phyloP scores from a whole-genome alignment of 2,888 invertebrate species.

The Drosophila anomelani region DNA sequence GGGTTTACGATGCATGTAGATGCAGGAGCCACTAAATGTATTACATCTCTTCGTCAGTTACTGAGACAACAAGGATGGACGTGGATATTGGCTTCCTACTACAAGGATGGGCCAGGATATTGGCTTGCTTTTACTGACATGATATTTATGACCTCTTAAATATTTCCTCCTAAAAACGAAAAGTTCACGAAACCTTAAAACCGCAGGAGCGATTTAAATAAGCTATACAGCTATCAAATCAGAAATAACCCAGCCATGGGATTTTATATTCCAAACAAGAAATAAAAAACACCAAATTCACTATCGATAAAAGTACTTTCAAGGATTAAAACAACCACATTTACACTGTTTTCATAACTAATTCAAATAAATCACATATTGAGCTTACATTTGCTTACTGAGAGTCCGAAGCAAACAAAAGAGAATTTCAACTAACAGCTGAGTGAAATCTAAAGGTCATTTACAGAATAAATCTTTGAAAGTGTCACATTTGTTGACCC shows the following conservation, averaged over 20 bases:
- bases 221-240: neutral
- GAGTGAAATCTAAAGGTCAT: conserved; percentile 20
- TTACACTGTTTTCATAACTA: no score
- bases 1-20: conserved; percentile 24
- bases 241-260: no score
- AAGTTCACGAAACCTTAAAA: neutral
- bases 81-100: no score
- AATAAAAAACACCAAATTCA: neutral
- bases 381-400: neutral
- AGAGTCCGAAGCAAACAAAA: neutral
- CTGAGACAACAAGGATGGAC: neutral
- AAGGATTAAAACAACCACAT: neutral
- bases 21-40: no score
- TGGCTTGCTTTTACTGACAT: neutral
- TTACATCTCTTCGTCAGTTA: neutral
- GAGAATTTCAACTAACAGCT: neutral
- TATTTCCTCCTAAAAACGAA: neutral
- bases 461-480: conserved; percentile 37
- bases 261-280: neutral
- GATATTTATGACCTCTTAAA: neutral
- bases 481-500: conserved; percentile 44
- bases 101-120: neutral
- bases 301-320: neutral
- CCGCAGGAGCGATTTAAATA: neutral
- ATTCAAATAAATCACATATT: neutral